Percentiles rank a stretch among this genome's conserved stretches.
Evolutionary conservation across 2,113 vertebrate genomes (phyloP).

Genomic region (Bubo blakistoni): DNA sequence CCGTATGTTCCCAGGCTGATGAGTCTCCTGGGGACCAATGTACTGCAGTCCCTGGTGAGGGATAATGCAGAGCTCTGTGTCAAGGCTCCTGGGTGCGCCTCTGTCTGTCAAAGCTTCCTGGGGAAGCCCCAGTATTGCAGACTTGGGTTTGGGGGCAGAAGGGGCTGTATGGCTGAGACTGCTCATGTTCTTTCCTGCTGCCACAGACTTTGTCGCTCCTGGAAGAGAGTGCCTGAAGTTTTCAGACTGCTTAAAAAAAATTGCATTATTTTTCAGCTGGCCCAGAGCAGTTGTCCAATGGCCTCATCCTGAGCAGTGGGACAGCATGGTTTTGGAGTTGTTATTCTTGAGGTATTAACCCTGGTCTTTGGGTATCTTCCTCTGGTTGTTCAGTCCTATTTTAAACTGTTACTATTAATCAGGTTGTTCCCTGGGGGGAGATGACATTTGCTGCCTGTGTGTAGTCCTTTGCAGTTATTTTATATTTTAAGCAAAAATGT

Average conservation of each 20-base stretch:
- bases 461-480: background rate
- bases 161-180: background rate
- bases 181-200: background rate
- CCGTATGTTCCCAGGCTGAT: background rate
- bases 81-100: background rate
- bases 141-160: background rate
- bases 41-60: background rate
- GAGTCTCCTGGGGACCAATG: background rate
- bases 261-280: background rate
- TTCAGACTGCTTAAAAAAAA: background rate
- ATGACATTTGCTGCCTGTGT: background rate
- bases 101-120: background rate
- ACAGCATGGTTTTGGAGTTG: rapidly evolving
- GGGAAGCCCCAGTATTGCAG: background rate
- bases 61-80: background rate
- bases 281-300: background rate
- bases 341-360: background rate
- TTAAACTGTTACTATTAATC: background rate
- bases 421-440: background rate
- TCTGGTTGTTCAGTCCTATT: background rate
- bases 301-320: background rate
- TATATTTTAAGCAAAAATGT: background rate
- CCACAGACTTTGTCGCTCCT: background rate
- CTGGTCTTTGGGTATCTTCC: background rate
- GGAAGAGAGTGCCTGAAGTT: background rate